These are phyloP conservation scores for Nibea coibor DNA, from an alignment of 2,113 vertebrate genomes.

Conservation along the genomic window DNA sequence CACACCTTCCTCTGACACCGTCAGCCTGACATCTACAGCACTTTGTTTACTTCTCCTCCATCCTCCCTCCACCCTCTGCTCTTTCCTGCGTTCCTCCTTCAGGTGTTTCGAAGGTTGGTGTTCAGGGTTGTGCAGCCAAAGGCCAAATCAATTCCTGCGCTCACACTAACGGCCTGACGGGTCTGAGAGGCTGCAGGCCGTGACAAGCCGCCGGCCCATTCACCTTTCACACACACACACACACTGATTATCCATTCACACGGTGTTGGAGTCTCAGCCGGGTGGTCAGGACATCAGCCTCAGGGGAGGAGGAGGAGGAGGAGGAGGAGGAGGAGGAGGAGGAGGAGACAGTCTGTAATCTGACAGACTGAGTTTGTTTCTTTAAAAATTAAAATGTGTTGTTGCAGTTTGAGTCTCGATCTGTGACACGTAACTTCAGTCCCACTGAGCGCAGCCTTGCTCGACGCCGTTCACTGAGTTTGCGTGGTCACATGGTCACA, in stretches of 20 bases:
- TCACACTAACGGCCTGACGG: constrained; percentile 57
- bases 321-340: too few relatives aligned
- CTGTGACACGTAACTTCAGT: too few relatives aligned
- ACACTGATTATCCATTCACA: constrained; percentile 24
- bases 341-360: too few relatives aligned
- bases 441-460: too few relatives aligned
- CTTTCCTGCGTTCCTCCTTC: constrained; percentile 4
- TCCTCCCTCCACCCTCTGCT: neutral
- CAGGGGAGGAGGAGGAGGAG: neutral
- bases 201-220: constrained; percentile 44
- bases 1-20: neutral
- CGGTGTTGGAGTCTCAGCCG: neutral
- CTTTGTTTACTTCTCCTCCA: constrained; percentile 33
- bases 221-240: constrained; percentile 37
- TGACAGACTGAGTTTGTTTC: too few relatives aligned
- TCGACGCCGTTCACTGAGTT: too few relatives aligned
- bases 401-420: too few relatives aligned
- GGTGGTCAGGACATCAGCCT: constrained; percentile 21
- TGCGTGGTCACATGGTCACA: too few relatives aligned
- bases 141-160: constrained; percentile 71
- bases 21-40: neutral
- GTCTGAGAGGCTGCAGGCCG: constrained; percentile 18
- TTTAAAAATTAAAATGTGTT: too few relatives aligned
- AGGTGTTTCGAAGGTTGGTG: constrained; percentile 49
- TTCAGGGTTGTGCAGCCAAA: constrained; percentile 71